Base-by-base conservation (phyloP, 2,888 invertebrate species). In the Eristalis arbustorum region DNA sequence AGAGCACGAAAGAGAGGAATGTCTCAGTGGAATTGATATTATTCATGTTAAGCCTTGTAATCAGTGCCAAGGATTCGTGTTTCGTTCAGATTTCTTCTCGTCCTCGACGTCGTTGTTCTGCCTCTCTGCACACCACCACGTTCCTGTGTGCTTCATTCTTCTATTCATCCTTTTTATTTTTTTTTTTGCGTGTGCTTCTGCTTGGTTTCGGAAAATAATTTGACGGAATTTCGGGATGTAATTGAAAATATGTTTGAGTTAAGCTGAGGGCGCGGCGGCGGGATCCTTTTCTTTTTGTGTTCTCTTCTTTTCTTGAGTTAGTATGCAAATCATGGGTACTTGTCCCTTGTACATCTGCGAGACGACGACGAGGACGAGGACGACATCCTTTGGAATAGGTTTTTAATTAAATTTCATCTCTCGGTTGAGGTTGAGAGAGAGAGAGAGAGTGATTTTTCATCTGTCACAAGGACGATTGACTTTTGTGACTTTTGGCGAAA, bases 21-120 rank as follows among this genome's bases (percentile, higher is more conserved):
- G 64, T 69, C 83, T 71, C 79, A 64, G 75, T 76, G 76, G 81
- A 69, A 77, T 64, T 76, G 76, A 81, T 85, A 81, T 81, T 73
- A 85, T 77, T 85, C 81, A 85, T 76, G 81, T 81, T 81, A 80
- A 81, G 80, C 76, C 68, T 68, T 72, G 81, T 81, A 85, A 85
- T 85, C 81, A 85, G 81, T 56, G 76, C 68, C 68, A 76, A 68
- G 76, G 73, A 76, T 73, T 64, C 68, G 64, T 66, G 61, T 49
- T 49, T 49, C 49, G 49, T 49, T 49, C 18, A 49, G 49, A 49
- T 49, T 49, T 49, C 49, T 49, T 18, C 49, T 49, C 18, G n/a
- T 14, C 6, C 42, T 42, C n/a, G n/a, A n/a, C n/a, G n/a, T n/a
- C n/a, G n/a, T n/a, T n/a, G n/a, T n/a, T n/a, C n/a, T 42, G 13